Evolutionary conservation across 2,888 invertebrate genomes (phyloP).

Genomic region (Heliconius aoede): DNA sequence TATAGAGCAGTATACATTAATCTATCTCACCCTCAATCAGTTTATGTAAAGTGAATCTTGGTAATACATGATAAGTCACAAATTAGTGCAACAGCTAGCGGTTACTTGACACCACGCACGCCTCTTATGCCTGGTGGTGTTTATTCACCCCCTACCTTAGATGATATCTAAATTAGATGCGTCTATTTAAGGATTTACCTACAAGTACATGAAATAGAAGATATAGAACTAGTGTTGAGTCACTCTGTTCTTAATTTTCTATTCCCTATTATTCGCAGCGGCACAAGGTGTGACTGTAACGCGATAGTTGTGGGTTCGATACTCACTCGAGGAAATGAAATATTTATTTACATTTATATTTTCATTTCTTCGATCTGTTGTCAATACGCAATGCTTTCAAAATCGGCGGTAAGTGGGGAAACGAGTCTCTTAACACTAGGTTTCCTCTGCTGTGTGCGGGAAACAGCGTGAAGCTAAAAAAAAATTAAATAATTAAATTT

Average conservation of each 20-base stretch:
- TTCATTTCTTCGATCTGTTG: too few species aligned
- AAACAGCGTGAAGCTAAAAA: too few species aligned
- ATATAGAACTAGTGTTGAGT: background rate
- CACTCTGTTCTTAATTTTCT: background rate
- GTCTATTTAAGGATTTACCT: background rate
- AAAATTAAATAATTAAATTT: too few species aligned
- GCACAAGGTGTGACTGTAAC: too few species aligned
- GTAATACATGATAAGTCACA: constrained; percentile 15
- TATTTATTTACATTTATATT: too few species aligned
- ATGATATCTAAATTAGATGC: constrained; percentile 30
- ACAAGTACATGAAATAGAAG: background rate
- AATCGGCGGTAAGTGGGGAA: too few species aligned
- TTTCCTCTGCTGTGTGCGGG: too few species aligned
- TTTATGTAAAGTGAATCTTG: constrained; percentile 32
- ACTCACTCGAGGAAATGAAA: too few species aligned
- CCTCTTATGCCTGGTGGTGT: constrained; percentile 70
- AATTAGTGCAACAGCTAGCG: constrained; percentile 42
- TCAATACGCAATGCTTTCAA: too few species aligned
- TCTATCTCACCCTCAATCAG: constrained; percentile 51
- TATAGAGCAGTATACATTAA: constrained; percentile 60
- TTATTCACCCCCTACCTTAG: constrained; percentile 64
- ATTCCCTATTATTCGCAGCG: too few species aligned
- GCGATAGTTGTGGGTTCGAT: too few species aligned
- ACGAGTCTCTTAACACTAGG: too few species aligned
- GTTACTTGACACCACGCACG: constrained; percentile 71